These are phyloP conservation scores for Anodontia alba DNA, from an alignment of 2,888 invertebrate species.

Conservation along the genomic window DNA sequence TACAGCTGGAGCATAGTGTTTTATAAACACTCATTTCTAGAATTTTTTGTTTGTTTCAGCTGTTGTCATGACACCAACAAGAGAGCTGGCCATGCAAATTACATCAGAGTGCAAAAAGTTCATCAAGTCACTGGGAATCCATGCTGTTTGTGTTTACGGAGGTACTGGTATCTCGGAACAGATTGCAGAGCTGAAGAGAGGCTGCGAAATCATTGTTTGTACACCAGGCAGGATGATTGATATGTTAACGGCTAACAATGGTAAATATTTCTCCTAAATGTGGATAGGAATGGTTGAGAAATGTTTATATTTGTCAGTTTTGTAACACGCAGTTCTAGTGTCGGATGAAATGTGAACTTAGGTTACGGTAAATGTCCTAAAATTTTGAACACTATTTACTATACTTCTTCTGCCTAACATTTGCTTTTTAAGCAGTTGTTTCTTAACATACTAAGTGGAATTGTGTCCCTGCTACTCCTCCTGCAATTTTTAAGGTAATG, in stretches of 20 bases:
- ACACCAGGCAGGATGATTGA: conserved; percentile 99
- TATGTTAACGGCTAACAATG: conserved; percentile 99
- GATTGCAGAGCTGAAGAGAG: conserved; percentile 98
- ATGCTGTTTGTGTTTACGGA: conserved; percentile 98
- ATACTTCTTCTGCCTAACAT: too few species aligned
- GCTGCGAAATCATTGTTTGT: conserved; percentile 99
- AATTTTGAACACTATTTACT: too few species aligned
- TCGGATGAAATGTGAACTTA: too few species aligned
- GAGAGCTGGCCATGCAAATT: conserved; percentile 99
- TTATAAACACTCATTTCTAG: too few species aligned
- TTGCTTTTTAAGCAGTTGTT: too few species aligned
- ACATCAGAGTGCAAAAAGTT: conserved; percentile 98
- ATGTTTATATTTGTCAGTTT: neutral
- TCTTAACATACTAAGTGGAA: too few species aligned
- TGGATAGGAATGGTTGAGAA: neutral
- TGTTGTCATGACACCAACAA: conserved; percentile 98
- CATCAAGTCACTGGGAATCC: conserved; percentile 92
- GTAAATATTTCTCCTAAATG: conserved; percentile 83
- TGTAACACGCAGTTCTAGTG: too few species aligned
- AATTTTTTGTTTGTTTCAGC: conserved; percentile 86
- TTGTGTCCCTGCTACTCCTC: too few species aligned
- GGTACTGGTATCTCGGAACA: conserved; percentile 98
- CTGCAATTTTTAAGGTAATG: too few species aligned
- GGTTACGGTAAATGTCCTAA: too few species aligned
- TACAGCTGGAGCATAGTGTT: too few species aligned